Percentiles rank a stretch among this genome's conserved stretches.
These are phyloP conservation scores for Trialeurodes vaporariorum DNA, from an alignment of 1,140 invertebrate genomes.

Conservation along the genomic window DNA sequence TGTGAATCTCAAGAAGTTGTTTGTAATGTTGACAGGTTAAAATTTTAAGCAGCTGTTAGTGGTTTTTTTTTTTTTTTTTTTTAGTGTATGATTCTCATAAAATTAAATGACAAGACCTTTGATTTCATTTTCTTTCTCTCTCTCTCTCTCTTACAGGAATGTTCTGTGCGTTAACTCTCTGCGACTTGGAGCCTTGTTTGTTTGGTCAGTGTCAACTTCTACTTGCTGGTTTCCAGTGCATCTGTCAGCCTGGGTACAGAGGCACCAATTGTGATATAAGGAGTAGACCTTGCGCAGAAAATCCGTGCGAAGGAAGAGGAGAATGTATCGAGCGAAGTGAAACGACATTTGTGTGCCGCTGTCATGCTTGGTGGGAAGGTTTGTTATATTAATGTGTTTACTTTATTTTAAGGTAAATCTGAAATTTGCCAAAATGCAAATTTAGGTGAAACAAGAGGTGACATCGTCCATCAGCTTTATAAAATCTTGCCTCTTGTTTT, in stretches of 20 bases:
- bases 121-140: neutral
- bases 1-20: too few relatives aligned
- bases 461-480: too few relatives aligned
- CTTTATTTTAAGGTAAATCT: too few relatives aligned
- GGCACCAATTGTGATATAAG: slow-evolving; percentile 49
- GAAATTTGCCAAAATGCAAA: too few relatives aligned
- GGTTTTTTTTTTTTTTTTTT: too few relatives aligned
- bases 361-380: slow-evolving; percentile 62
- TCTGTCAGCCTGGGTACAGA: slow-evolving; percentile 49
- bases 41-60: too few relatives aligned
- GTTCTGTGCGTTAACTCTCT: slow-evolving; percentile 54
- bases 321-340: slow-evolving; percentile 48
- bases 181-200: slow-evolving; percentile 55
- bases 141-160: slow-evolving; percentile 37
- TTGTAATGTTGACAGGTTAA: too few relatives aligned
- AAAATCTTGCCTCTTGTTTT: too few relatives aligned
- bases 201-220: slow-evolving; percentile 54
- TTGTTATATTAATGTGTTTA: too few relatives aligned
- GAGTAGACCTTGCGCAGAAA: slow-evolving; percentile 49
- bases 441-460: too few relatives aligned
- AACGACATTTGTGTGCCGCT: slow-evolving; percentile 50
- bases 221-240: slow-evolving; percentile 39
- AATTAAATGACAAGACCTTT: too few relatives aligned
- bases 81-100: too few relatives aligned
- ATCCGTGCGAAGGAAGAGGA: slow-evolving; percentile 56